Evolutionary conservation across 2,888 invertebrate species (phyloP).

Genomic region (Acrobasis suavella): DNA sequence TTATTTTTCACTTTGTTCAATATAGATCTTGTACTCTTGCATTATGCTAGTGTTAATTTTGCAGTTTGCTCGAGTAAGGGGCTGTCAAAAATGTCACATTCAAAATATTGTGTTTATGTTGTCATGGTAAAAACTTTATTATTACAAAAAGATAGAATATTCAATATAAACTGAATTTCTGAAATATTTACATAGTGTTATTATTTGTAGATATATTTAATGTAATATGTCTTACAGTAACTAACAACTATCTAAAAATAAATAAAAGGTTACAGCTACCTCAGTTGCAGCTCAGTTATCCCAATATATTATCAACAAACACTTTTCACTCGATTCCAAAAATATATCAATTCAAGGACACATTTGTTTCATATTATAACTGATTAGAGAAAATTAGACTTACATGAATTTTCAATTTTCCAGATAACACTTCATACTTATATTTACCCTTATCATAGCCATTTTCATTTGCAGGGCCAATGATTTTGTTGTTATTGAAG

Average conservation of each 20-base stretch:
- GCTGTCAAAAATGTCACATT: too few relatives aligned
- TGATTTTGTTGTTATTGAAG: constrained; percentile 78
- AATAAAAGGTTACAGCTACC: not conserved
- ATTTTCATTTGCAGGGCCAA: constrained; percentile 82
- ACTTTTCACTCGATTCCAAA: not conserved
- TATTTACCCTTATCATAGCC: constrained; percentile 83
- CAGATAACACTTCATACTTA: constrained; percentile 86
- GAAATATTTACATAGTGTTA: too few relatives aligned
- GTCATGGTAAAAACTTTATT: too few relatives aligned
- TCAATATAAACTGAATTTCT: too few relatives aligned
- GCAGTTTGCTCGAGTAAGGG: too few relatives aligned
- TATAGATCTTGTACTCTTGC: too few relatives aligned
- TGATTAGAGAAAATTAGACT: constrained; percentile 43
- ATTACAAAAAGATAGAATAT: too few relatives aligned
- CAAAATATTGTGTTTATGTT: too few relatives aligned
- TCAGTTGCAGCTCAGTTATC: not conserved
- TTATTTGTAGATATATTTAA: too few relatives aligned
- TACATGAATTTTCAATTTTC: constrained; percentile 85
- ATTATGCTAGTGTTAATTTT: too few relatives aligned
- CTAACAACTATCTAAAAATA: not conserved
- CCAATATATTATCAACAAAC: constrained; percentile 11
- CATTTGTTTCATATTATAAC: not conserved
- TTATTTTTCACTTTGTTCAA: too few relatives aligned
- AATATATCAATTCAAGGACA: constrained; percentile 3
- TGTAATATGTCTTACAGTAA: too few relatives aligned